phyloP scores from a whole-genome alignment of 2,888 invertebrate species.

The Agrochola litura region DNA sequence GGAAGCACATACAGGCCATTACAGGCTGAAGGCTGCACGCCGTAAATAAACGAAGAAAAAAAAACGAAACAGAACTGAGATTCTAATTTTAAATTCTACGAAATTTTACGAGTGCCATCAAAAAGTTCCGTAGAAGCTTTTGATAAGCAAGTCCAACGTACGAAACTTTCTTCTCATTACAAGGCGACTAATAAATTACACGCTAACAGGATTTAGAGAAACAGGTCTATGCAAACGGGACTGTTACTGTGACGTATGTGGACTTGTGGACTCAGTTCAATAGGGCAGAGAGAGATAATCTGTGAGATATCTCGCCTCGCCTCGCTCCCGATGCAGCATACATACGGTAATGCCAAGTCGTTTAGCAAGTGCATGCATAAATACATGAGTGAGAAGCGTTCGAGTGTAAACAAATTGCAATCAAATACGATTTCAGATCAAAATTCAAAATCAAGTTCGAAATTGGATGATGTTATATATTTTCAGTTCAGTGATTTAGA shows the following conservation, averaged over 20 bases:
- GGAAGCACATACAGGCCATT: neutral
- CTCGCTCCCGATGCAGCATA: slow-evolving; percentile 25
- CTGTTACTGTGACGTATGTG: slow-evolving; percentile 14
- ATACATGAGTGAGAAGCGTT: slow-evolving; percentile 43
- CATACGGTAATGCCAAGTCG: slow-evolving; percentile 39
- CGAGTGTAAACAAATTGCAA: slow-evolving; percentile 55
- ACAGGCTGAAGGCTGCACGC: neutral
- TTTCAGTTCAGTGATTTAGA: slow-evolving; percentile 2
- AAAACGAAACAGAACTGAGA: neutral
- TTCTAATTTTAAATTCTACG: slow-evolving; percentile 40
- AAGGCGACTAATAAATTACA: slow-evolving; percentile 9
- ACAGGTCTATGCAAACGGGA: slow-evolving; percentile 27
- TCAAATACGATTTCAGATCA: slow-evolving; percentile 44
- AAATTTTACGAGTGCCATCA: slow-evolving; percentile 39
- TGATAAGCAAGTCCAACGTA: slow-evolving; percentile 20
- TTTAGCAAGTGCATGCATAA: slow-evolving; percentile 55
- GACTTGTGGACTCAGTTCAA: slow-evolving; percentile 43
- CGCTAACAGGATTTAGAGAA: slow-evolving; percentile 20
- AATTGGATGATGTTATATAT: neutral
- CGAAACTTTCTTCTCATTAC: slow-evolving; percentile 28
- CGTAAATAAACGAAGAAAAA: neutral
- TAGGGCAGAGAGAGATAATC: slow-evolving; percentile 23
- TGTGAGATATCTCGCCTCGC: slow-evolving; percentile 36
- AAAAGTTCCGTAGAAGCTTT: slow-evolving; percentile 32
- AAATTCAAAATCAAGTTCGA: slow-evolving; percentile 21